phyloP scores from a whole-genome alignment of 2,113 vertebrate species.

The Engraulis encrasicolus region DNA sequence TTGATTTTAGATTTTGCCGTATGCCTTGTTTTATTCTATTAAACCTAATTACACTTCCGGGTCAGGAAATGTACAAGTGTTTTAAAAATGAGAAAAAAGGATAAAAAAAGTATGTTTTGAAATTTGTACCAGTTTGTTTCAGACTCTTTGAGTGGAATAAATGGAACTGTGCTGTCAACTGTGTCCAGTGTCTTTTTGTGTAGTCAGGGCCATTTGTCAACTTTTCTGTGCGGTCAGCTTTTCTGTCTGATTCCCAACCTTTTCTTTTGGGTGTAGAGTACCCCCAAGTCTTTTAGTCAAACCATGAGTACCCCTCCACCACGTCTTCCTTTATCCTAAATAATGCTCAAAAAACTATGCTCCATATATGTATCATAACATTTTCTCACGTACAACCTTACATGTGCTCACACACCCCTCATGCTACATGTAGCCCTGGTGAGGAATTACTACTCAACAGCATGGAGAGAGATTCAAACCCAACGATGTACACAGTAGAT shows the following conservation, averaged over 20 bases:
- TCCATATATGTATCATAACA: too few species aligned
- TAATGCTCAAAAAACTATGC: too few species aligned
- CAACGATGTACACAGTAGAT: neutral
- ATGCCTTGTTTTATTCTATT: conserved; percentile 57
- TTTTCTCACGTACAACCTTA: too few species aligned
- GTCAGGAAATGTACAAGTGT: conserved; percentile 47
- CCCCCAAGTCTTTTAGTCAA: too few species aligned
- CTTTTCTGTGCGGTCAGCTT: conserved; percentile 36
- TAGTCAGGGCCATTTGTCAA: too few species aligned
- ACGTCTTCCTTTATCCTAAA: too few species aligned
- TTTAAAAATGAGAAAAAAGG: neutral
- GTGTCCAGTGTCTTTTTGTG: neutral
- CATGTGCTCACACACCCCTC: too few species aligned
- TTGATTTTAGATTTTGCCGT: conserved; percentile 49
- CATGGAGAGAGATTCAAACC: neutral
- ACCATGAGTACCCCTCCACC: too few species aligned
- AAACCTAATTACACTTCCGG: conserved; percentile 42
- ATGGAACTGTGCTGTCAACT: conserved; percentile 38
- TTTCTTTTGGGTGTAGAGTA: too few species aligned
- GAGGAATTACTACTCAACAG: conserved; percentile 29
- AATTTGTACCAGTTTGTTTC: conserved; percentile 65
- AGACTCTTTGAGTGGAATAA: conserved; percentile 63
- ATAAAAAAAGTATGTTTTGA: conserved; percentile 37
- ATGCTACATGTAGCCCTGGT: too few species aligned
- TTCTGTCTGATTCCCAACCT: too few species aligned